Evolutionary conservation across 2,888 invertebrate species (phyloP), one percentile per base, ranked within the genome.

Genomic region (Neocrepidodera transversa): DNA sequence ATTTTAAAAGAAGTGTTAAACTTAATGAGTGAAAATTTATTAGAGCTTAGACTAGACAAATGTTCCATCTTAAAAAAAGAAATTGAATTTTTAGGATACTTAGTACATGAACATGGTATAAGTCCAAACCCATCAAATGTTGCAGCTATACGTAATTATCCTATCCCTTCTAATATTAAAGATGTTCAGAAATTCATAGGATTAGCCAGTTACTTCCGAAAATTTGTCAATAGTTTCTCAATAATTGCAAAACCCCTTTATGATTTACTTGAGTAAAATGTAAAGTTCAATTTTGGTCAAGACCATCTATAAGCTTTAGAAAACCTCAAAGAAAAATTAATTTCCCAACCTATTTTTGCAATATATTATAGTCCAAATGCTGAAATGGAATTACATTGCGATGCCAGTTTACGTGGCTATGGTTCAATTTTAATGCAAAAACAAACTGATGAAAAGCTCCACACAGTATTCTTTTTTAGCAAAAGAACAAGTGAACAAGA

Each of bases 381-480:
- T 32, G 68, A 71, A 58, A 74, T 72, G 2, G 70, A 75, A 58
- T 49, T 74, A 36, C 73, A 75, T 51, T 70, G 66, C 11, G 75
- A 74, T 64, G 74, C 72, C 0, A 70, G 70, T 58, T 23, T 62
- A 0, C 1, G 10, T 2, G 72, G 72, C 1, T 73, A 60, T 52
- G 72, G 71, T 14, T 63, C 71, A n/a, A 61, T 72, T 14, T 53
- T 66, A 23, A n/a, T 62, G 6, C 66, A 66, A 42, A 61, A 57
- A 45, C 60, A 64, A 20, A 8, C 14, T 10, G 63, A 63, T 59
- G 45, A 48, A 8, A 65, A 65, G 49, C 67, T 72, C 16, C 68
- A 71, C 45, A 71, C 71, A 0, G 56, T 75, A 10, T 69, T 68
- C 47, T 75, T 69, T 60, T 73, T 68, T 57, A 74, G 71, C 3